These are phyloP conservation scores for Semaprochilodus insignis DNA, from an alignment of 2,797 vertebrate species.

Conservation along the genomic window DNA sequence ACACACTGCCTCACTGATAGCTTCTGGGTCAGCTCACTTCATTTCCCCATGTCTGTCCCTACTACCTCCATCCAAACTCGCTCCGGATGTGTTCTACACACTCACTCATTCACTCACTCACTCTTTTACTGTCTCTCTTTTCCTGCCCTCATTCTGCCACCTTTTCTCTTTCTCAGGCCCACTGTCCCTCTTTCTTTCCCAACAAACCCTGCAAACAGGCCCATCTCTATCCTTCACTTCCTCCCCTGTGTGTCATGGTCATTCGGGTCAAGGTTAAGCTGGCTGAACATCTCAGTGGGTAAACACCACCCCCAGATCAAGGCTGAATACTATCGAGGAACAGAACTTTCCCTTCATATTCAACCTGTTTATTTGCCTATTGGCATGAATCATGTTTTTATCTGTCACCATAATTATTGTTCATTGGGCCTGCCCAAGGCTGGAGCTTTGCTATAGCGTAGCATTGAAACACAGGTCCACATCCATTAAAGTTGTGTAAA, in stretches of 20 bases:
- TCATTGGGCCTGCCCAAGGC: conserved; percentile 5
- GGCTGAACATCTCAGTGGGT: conserved; percentile 24
- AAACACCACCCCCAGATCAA: conserved; percentile 28
- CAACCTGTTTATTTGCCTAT: conserved; percentile 25
- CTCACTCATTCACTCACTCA: conserved; percentile 4
- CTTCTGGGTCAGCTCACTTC: conserved; percentile 46
- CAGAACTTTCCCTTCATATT: conserved; percentile 14
- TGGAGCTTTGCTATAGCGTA: neutral
- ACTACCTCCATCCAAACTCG: neutral
- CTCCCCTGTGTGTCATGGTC: conserved; percentile 31
- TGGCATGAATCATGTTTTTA: conserved; percentile 27
- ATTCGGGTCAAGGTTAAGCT: conserved; percentile 45
- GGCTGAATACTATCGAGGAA: neutral
- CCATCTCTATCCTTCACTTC: conserved; percentile 5
- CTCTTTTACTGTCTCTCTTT: neutral
- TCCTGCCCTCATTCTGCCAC: conserved; percentile 7
- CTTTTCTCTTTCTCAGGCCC: conserved; percentile 4
- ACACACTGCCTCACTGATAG: conserved; percentile 33
- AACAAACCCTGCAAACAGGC: neutral
- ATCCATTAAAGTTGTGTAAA: no score
- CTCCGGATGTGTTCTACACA: neutral
- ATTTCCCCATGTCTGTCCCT: conserved; percentile 26
- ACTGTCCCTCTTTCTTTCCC: neutral
- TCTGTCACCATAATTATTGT: conserved; percentile 22
- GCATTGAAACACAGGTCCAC: neutral